Base-by-base conservation (phyloP, 2,888 invertebrate genomes). In the Glyphotaelius pellucidus region DNA sequence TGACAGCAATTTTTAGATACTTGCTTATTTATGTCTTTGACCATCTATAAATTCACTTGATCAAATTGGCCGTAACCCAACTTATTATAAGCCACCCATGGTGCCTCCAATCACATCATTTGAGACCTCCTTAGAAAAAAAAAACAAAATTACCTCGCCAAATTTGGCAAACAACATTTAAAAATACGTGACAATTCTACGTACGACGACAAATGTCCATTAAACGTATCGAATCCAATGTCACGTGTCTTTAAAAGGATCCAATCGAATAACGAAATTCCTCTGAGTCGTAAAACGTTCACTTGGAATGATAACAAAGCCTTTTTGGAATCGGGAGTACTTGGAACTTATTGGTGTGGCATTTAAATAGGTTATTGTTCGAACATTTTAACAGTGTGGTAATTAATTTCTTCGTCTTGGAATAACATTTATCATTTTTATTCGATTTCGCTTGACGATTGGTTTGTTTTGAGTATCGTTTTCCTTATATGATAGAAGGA, bases 1-100 rank as follows among this genome's bases (percentile, higher is more conserved):
- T n/a, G 7, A 12, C 42, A 12, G 42, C 12, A 5, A 4, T 1
- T 38, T 38, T 38, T 38, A 7, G 38, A 38, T 0, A 38, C 7
- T 38, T n/a, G n/a, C 25, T 67, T 67, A 19, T 67, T 67, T 67
- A 67, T 67, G 25, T 25, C 25, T 9, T n/a, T 25, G 67, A 67
- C 67, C 9, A 67, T 25, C 25, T 4, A 67, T 67, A 14, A 9
- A 83, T 32, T 83, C 83, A 83, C 5, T 11, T 32, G 35, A 83
- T 83, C 32, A 83, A 83, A 35, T 83, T 83, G 83, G 83, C 83
- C 25, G 32, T 38, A 38, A 83, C 35, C 35, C 35, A 83, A 83
- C 32, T 0, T 12, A 15, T 31, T 83, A 35, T 32, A 83, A 35
- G 19, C 83, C 83, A 83, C 83, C 83, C 83, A 83, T 83, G 35